Evolutionary conservation across 1,140 invertebrate species (phyloP), one percentile per base, ranked within the genome.

Genomic region (Matsumurasca onukii): DNA sequence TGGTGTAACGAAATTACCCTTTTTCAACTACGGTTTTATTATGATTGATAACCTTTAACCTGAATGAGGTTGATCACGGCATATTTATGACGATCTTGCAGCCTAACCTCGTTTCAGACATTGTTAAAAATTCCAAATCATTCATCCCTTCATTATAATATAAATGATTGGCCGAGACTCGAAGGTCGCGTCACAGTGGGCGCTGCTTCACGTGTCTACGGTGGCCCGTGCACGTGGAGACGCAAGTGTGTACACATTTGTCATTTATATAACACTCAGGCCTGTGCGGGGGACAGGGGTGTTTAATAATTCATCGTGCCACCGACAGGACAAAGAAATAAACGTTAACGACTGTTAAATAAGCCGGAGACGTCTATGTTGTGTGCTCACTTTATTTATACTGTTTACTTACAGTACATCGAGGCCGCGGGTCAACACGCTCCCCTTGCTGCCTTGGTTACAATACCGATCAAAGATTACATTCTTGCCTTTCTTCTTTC

Each of bases 291-390:
- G 55, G 22, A 27, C 9, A 29, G 55, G 55, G 55, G 24, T 59
- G 55, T 59, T 59, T 59, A 59, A 59, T 59, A 59, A 59, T 59
- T 59, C 55, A 59, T 59, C 25, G 55, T 24, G 15, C 55, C 55
- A 59, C 15, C 55, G 55, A 59, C 55, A 59, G 55, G 55, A 59
- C 55, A 59, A 59, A 59, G 55, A 59, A 59, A 59, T 59, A 59
- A 59, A 59, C 55, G 55, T 59, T 59, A 59, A 59, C 55, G 55
- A 59, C 55, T 59, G 55, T 59, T 59, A 59, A 59, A 59, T 59
- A 59, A 59, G 55, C 24, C 34, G 5, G 24, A 59, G 55, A 59
- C 55, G 55, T 59, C 55, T 59, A 59, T 59, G 55, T 59, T 59
- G 55, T 59, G 55, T 59, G 55, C 55, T 59, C n/a, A 59, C 22